Percentiles rank a stretch among this genome's conserved stretches.
Conservation (phyloP, 1,140 invertebrate species). For the Drosophila kanapiae region DNA sequence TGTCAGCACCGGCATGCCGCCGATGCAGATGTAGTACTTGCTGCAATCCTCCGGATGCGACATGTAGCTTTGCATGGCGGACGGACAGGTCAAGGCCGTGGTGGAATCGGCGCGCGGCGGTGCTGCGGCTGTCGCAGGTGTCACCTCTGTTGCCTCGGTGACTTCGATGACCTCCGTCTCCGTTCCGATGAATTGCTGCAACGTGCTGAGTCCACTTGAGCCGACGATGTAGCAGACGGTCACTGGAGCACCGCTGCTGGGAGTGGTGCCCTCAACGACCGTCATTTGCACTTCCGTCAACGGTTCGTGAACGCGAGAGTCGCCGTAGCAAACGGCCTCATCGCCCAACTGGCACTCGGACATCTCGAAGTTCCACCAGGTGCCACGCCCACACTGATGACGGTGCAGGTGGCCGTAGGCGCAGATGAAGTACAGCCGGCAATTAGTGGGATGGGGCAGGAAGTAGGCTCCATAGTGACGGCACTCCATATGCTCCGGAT, state of each 20-base stretch:
- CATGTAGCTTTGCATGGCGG: slow-evolving; percentile 67
- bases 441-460: slow-evolving; percentile 74
- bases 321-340: slow-evolving; percentile 54
- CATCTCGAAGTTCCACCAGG: slow-evolving; percentile 65
- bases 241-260: slow-evolving; percentile 37
- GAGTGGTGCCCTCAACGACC: slow-evolving; percentile 12
- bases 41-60: slow-evolving; percentile 69
- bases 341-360: slow-evolving; percentile 61
- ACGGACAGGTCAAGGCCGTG: slow-evolving; percentile 46
- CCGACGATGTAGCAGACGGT: slow-evolving; percentile 68
- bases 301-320: background rate
- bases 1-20: slow-evolving; percentile 72
- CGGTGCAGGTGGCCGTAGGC: slow-evolving; percentile 73
- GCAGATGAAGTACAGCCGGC: slow-evolving; percentile 72
- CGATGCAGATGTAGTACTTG: slow-evolving; percentile 81
- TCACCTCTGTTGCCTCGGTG: slow-evolving; percentile 9
- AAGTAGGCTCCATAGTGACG: slow-evolving; percentile 80
- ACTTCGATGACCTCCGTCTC: slow-evolving; percentile 11
- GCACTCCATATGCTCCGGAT: slow-evolving; percentile 68
- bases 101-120: slow-evolving; percentile 30
- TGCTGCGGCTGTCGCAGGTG: slow-evolving; percentile 3
- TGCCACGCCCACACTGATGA: slow-evolving; percentile 71
- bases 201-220: slow-evolving; percentile 24
- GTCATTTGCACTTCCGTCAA: background rate
- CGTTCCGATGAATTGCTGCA: slow-evolving; percentile 17